Conservation (phyloP, 2,888 invertebrate genomes). For the Auanema sp. region DNA sequence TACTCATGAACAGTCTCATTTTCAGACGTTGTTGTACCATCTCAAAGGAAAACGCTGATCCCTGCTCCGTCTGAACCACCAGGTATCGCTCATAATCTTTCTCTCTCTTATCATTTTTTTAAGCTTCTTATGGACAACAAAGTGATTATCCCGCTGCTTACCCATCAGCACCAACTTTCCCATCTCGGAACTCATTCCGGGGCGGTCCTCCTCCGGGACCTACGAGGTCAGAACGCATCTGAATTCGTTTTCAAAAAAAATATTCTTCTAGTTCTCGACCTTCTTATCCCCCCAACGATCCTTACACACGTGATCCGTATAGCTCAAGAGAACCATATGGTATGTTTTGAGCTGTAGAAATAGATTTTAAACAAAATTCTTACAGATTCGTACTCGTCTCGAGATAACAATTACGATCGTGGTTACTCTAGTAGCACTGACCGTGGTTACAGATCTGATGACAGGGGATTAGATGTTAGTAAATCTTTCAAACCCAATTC, state of each 20-base stretch:
- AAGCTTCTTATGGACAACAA: not conserved
- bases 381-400: no score
- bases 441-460: slow-evolving; percentile 3
- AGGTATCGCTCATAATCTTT: not conserved
- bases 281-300: slow-evolving; percentile 15
- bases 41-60: not conserved
- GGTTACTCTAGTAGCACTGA: not conserved
- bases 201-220: not conserved
- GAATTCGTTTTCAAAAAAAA: not conserved
- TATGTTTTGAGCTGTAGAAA: no score
- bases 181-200: not conserved
- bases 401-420: slow-evolving; percentile 1
- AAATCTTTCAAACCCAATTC: not conserved
- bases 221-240: not conserved
- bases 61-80: not conserved
- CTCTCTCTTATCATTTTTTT: not conserved
- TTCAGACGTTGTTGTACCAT: not conserved
- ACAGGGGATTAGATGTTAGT: not conserved
- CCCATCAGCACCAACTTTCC: not conserved
- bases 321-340: no score
- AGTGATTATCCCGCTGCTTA: not conserved
- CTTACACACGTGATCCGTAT: not conserved
- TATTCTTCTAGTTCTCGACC: not conserved
- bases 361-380: no score
- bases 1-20: not conserved